These are phyloP conservation scores for Pipra filicauda DNA, from an alignment of 2,113 vertebrate species.

Conservation along the genomic window DNA sequence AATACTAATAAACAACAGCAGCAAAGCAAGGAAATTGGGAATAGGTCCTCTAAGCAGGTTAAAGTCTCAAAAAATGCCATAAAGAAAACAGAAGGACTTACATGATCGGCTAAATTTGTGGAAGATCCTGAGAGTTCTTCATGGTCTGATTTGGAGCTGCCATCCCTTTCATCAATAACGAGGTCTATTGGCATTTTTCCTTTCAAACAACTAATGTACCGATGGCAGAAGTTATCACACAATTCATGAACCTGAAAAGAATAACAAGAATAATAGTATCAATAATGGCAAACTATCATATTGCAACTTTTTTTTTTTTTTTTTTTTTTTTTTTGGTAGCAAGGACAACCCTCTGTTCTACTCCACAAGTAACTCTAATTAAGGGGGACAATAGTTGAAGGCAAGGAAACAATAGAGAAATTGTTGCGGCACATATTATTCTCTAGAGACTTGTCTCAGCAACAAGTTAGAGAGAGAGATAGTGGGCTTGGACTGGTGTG, in stretches of 20 bases:
- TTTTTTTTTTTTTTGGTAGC: slow-evolving; percentile 27
- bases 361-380: slow-evolving; percentile 87
- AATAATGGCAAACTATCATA: slow-evolving; percentile 15
- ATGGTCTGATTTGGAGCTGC: slow-evolving; percentile 98
- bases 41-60: not conserved
- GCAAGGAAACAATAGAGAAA: slow-evolving; percentile 94
- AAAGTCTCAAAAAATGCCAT: not conserved
- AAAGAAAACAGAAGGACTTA: slow-evolving; percentile 78
- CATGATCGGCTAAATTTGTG: slow-evolving; percentile 98
- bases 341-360: slow-evolving; percentile 72
- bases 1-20: not conserved
- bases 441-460: slow-evolving; percentile 85
- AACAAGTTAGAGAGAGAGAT: slow-evolving; percentile 85
- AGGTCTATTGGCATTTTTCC: slow-evolving; percentile 99
- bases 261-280: not conserved
- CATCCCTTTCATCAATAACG: slow-evolving; percentile 98
- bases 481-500: slow-evolving; percentile 43
- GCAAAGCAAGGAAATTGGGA: not conserved
- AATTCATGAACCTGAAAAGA: slow-evolving; percentile 93
- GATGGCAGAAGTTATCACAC: slow-evolving; percentile 99
- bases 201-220: slow-evolving; percentile 99
- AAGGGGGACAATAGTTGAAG: slow-evolving; percentile 81
- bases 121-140: slow-evolving; percentile 99
- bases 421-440: slow-evolving; percentile 90
- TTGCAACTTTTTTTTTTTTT: slow-evolving; percentile 20